Conservation (phyloP, 2,797 vertebrate species). For the Sebastes hubbsi region DNA sequence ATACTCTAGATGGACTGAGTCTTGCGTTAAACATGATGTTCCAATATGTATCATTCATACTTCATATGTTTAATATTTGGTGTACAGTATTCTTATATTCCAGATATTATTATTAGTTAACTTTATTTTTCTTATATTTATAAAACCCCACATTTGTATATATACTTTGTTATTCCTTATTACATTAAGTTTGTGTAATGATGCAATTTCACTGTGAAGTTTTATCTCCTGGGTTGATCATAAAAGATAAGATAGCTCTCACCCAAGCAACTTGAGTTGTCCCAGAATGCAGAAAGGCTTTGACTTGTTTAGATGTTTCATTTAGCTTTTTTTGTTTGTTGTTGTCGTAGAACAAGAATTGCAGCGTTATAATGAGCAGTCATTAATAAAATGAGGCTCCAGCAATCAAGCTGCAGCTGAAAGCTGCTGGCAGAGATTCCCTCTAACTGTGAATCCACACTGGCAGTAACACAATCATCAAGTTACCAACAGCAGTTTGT, state of each 20-base stretch:
- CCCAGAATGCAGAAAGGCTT: neutral
- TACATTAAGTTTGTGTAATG: neutral
- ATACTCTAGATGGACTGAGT: too few species aligned
- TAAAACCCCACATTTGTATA: neutral
- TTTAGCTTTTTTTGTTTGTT: neutral
- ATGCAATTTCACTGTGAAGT: neutral
- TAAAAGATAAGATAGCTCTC: constrained; percentile 3
- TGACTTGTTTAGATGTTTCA: constrained; percentile 9
- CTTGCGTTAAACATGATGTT: neutral
- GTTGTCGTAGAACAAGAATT: neutral
- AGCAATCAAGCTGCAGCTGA: constrained; percentile 33
- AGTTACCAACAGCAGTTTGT: neutral
- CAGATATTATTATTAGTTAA: neutral
- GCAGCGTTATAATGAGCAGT: neutral
- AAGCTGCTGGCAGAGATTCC: constrained; percentile 36
- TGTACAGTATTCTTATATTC: neutral
- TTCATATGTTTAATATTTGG: neutral
- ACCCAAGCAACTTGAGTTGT: neutral
- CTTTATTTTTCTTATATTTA: neutral
- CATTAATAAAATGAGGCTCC: constrained; percentile 19
- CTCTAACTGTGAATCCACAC: constrained; percentile 6
- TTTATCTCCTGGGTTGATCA: neutral
- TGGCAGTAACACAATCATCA: neutral
- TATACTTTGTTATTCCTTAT: neutral
- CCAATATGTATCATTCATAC: neutral